Evolutionary conservation across 1,140 invertebrate genomes (phyloP).

Genomic region (Euglossa dilemma): DNA sequence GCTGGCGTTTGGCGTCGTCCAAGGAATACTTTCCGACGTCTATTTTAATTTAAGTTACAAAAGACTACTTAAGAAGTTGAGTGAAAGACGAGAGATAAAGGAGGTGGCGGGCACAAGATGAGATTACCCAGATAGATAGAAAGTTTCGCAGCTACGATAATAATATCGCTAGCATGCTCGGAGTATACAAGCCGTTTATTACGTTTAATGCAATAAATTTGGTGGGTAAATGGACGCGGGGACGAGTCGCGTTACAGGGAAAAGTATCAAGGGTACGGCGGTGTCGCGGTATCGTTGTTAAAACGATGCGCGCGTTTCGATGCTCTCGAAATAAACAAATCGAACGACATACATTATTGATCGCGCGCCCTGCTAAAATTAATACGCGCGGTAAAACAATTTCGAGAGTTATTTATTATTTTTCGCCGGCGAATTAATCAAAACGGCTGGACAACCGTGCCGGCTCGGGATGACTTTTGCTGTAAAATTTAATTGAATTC

Average conservation of each 20-base stretch:
- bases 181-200: conserved; percentile 45
- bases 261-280: conserved; percentile 6
- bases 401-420: conserved; percentile 44
- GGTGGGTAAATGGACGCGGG: conserved; percentile 32
- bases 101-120: conserved; percentile 52
- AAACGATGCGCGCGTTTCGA: conserved; percentile 14
- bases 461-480: conserved; percentile 12
- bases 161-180: conserved; percentile 53
- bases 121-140: conserved; percentile 65
- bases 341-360: conserved; percentile 27
- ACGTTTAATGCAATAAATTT: conserved; percentile 49
- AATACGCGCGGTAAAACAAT: conserved; percentile 36
- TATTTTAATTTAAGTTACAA: conserved; percentile 67
- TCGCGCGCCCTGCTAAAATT: conserved; percentile 1
- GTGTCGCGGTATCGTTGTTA: conserved; percentile 16
- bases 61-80: conserved; percentile 57
- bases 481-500: conserved; percentile 43
- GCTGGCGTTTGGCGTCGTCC: not conserved
- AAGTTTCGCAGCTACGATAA: conserved; percentile 56
- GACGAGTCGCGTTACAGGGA: not conserved
- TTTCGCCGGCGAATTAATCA: conserved; percentile 41
- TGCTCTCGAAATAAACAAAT: conserved; percentile 28
- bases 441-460: conserved; percentile 19
- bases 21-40: conserved; percentile 30
- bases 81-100: conserved; percentile 57